Percentiles rank a stretch among this genome's conserved stretches.
Conservation (phyloP, 2,113 vertebrate species). For the Pycnonotus jocosus region DNA sequence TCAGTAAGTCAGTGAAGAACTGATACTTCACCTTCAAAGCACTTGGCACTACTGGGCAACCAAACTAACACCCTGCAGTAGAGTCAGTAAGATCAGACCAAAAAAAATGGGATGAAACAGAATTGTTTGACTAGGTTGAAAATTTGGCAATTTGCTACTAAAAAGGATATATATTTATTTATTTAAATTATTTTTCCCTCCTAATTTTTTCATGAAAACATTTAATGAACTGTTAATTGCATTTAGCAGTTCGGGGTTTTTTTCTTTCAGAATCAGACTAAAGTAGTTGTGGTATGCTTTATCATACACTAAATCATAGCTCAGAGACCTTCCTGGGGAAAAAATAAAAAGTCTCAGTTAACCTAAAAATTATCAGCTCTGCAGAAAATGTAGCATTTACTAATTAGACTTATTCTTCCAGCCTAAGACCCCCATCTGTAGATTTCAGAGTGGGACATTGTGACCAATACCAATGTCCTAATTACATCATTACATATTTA, state of each 20-base stretch:
- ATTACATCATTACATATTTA: neutral
- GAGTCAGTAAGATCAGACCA: neutral
- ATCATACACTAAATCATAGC: neutral
- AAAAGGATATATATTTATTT: neutral
- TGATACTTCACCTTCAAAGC: neutral
- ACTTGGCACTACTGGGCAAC: neutral
- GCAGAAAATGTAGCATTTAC: neutral
- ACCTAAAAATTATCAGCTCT: neutral
- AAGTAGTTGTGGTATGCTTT: neutral
- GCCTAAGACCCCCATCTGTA: neutral
- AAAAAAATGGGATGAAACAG: neutral
- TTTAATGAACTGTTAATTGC: neutral
- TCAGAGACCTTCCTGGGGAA: neutral
- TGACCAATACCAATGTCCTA: neutral
- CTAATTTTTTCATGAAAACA: neutral
- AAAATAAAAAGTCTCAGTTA: neutral
- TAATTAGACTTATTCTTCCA: neutral
- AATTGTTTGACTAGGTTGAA: neutral
- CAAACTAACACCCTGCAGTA: neutral
- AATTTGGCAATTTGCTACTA: rapidly evolving
- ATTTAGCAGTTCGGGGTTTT: neutral
- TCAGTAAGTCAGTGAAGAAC: neutral
- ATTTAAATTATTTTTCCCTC: neutral
- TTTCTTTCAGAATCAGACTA: neutral
- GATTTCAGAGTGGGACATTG: neutral